Evolutionary conservation across 64 coral and sea anemone species (phyloP), one percentile per base, ranked within the genome.

Genomic region (Exaiptasia diaphana): DNA sequence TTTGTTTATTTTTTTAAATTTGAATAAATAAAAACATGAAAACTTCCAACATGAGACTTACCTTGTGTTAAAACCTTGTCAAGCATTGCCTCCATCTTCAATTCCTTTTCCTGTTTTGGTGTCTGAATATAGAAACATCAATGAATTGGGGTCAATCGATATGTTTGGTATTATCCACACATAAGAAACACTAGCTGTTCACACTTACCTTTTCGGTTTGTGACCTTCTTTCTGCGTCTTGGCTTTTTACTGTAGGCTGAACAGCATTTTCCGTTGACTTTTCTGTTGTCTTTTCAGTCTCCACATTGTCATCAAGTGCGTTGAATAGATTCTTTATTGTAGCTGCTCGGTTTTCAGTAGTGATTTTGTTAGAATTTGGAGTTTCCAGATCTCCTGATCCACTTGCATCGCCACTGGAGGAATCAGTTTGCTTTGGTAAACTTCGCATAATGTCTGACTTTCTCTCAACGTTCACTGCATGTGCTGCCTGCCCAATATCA

Each of bases 21-120:
- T n/a, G n/a, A n/a, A n/a, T n/a, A n/a, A n/a, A n/a, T n/a, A n/a
- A n/a, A n/a, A n/a, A n/a, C n/a, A n/a, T n/a, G n/a, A n/a, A n/a
- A n/a, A n/a, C n/a, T n/a, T n/a, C n/a, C n/a, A n/a, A n/a, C n/a
- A n/a, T n/a, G n/a, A n/a, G n/a, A 25, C 35, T 23, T 57, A 94
- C 91, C 91, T 94, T 94, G 91, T 29, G 50, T 89, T 86, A 85
- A 94, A 24, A 89, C 58, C 43, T 94, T 77, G 52, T 94, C 91
- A 5, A 94, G 68, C 73, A 83, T 64, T 44, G 46, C 74, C 10
- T 89, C 85, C 45, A 94, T 85, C 38, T 73, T 77, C 4, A 80
- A 31, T 44, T 80, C 38, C 14, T 18, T 41, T 73, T 29, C 36
- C n/a, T 43, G 28, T 22, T 6, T 74, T 12, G 71, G 37, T 30